Evolutionary conservation across 2,888 invertebrate species (phyloP), one percentile per base, ranked within the genome.

Genomic region (Xanthorhoe spadicearia): DNA sequence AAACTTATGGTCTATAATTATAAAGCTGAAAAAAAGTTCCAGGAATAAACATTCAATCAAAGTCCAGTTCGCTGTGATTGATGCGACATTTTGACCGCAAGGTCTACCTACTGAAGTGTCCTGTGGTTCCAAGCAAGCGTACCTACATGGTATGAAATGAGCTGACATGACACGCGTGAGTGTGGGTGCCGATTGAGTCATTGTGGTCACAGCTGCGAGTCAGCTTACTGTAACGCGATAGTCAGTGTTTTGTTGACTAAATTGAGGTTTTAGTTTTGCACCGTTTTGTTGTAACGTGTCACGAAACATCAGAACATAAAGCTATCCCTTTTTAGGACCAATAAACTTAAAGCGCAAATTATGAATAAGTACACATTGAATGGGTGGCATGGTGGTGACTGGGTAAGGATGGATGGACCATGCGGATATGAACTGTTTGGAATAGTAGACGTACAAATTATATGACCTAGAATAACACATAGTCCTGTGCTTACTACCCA

Each of bases 161-260:
- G 6, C 48, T 17, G 38, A 43, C 19, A 35, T 38, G 32, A 57
- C 60, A 46, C 60, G 62, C 52, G 17, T 32, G 50, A 13, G 61
- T 60, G 64, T 53, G 54, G 61, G 61, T 60, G 63, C 59, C 52
- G 60, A 65, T 65, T 70, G 71, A 70, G 66, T 71, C 71, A 73
- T 64, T 71, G 70, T 65, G 73, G 73, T 69, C 68, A 15, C 66
- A 64, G 68, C 66, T 61, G 72, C 58, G 71, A 64, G 60, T 73
- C 69, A 60, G 67, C 68, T 69, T 70, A 65, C 73, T 18, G 71
- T 68, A 69, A 73, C 23, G 32, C 63, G 64, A 71, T 51, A 59
- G 63, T 48, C 48, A 68, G 10, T 52, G 43, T 56, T 53, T 59
- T 56, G 55, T 56, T 67, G 43, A 58, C 66, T 59, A 57, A 62